Evolutionary conservation across 2,888 invertebrate species (phyloP), one percentile per base, ranked within the genome.

Genomic region (Tetheella fluctuosa): DNA sequence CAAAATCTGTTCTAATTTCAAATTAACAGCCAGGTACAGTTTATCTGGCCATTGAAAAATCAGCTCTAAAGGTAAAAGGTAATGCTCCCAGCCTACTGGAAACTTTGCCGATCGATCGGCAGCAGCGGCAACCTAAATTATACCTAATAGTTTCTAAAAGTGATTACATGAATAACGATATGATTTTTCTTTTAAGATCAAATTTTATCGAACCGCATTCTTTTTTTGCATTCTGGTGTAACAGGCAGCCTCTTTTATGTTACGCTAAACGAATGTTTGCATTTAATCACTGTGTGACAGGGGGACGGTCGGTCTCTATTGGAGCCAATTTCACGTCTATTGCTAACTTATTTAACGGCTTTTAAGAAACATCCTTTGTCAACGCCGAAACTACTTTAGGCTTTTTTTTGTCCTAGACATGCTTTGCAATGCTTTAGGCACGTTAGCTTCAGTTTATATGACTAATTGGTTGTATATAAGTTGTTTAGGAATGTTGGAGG

Each of bases 241-340:
- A 77, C 23, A 58, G 59, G 13, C 60, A 25, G 59, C 70, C 65
- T 54, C 25, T 64, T 66, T 75, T 64, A 73, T 64, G 64, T 68
- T 62, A 67, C 39, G n/a, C 64, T 63, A 63, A 66, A 65, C 71
- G 70, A 81, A 76, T 84, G 80, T 85, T 85, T 81, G 77, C 73
- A 71, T 85, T 83, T 78, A 81, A 84, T 83, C 79, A 81, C 71
- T 58, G 68, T 63, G 73, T 73, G 74, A 74, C 73, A 71, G 74
- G 68, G 65, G 64, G 48, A 48, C 17, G 63, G 57, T 37, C 30
- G 34, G 17, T 28, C 52, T 30, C 28, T 30, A 20, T 48, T 48
- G 48, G 59, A 61, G 23, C 69, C 71, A 68, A 77, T 81, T 34
- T 55, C 64, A 73, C 67, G 71, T 64, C 63, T 58, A 73, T 72